Percentiles rank a stretch among this genome's conserved stretches.
Conservation (phyloP, 2,888 invertebrate species). For the Eupsilia transversa region DNA sequence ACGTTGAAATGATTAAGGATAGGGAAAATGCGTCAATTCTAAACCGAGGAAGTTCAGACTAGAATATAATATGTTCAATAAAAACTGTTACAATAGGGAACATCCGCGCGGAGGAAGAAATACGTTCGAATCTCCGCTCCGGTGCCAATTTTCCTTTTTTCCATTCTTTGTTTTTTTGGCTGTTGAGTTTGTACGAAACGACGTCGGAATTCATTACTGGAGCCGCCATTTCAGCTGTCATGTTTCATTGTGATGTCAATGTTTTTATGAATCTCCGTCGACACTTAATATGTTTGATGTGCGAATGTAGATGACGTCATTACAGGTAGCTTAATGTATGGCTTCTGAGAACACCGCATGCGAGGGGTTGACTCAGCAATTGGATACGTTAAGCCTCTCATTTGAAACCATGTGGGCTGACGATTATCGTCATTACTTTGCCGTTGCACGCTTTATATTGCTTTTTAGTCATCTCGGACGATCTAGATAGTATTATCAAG, state of each 20-base stretch:
- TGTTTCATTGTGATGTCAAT: constrained; percentile 46
- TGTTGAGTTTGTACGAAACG: constrained; percentile 77
- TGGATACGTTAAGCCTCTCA: constrained; percentile 24
- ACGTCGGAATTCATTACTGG: constrained; percentile 74
- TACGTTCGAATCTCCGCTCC: constrained; percentile 76
- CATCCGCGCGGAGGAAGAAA: constrained; percentile 67
- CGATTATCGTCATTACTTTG: constrained; percentile 55
- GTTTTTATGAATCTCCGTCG: constrained; percentile 45
- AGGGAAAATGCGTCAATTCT: constrained; percentile 59
- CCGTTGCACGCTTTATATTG: constrained; percentile 45
- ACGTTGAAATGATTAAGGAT: constrained; percentile 54
- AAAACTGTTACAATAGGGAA: constrained; percentile 70
- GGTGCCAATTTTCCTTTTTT: constrained; percentile 80
- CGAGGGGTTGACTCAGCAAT: constrained; percentile 53
- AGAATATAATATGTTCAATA: constrained; percentile 73
- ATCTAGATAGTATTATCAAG: constrained; percentile 25
- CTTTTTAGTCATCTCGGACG: constrained; percentile 37
- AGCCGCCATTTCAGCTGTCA: constrained; percentile 60
- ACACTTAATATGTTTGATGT: constrained; percentile 30
- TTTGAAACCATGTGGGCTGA: constrained; percentile 41
- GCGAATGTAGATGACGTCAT: constrained; percentile 46
- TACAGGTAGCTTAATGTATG: constrained; percentile 54
- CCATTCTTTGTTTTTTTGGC: constrained; percentile 81
- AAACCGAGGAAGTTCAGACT: constrained; percentile 62
- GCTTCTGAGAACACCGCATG: constrained; percentile 54